phyloP scores from a whole-genome alignment of 2,797 vertebrate species.

The Rhinophrynus dorsalis region DNA sequence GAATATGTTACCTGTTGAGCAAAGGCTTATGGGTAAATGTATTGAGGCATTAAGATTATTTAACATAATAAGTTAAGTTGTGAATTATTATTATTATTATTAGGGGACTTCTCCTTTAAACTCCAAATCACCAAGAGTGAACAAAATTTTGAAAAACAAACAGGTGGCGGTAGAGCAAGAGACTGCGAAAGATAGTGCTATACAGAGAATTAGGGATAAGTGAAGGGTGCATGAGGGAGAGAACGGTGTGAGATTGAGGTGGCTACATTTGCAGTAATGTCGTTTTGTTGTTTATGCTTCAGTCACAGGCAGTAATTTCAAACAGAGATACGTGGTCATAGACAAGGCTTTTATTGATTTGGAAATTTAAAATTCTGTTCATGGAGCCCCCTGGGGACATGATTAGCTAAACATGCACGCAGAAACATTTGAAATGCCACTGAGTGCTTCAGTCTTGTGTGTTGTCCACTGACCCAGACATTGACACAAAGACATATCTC shows the following conservation, averaged over 20 bases:
- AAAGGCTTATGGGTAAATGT: too few relatives aligned
- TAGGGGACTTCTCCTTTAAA: too few relatives aligned
- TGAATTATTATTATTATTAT: too few relatives aligned
- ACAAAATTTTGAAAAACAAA: too few relatives aligned
- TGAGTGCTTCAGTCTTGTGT: constrained; percentile 15
- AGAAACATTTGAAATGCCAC: constrained; percentile 43
- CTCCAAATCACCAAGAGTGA: too few relatives aligned
- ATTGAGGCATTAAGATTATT: too few relatives aligned
- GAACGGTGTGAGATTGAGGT: neutral
- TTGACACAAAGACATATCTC: constrained; percentile 19
- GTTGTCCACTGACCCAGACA: constrained; percentile 36
- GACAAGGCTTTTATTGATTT: constrained; percentile 25
- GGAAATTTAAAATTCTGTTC: constrained; percentile 14
- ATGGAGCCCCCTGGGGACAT: constrained; percentile 18
- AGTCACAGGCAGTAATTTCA: constrained; percentile 18
- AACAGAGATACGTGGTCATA: neutral
- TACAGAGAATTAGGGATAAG: too few relatives aligned
- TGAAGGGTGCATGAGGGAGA: too few relatives aligned
- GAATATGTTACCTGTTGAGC: too few relatives aligned
- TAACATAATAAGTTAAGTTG: too few relatives aligned
- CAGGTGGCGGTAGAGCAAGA: too few relatives aligned
- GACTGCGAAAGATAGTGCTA: too few relatives aligned
- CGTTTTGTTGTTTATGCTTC: neutral
- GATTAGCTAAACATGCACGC: constrained; percentile 25
- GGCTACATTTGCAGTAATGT: neutral